A percentile compares a stretch with the other conserved stretches of the same genome.
These are phyloP conservation scores for Eupristina koningsbergeri DNA, from an alignment of 1,140 invertebrate species.

Conservation along the genomic window DNA sequence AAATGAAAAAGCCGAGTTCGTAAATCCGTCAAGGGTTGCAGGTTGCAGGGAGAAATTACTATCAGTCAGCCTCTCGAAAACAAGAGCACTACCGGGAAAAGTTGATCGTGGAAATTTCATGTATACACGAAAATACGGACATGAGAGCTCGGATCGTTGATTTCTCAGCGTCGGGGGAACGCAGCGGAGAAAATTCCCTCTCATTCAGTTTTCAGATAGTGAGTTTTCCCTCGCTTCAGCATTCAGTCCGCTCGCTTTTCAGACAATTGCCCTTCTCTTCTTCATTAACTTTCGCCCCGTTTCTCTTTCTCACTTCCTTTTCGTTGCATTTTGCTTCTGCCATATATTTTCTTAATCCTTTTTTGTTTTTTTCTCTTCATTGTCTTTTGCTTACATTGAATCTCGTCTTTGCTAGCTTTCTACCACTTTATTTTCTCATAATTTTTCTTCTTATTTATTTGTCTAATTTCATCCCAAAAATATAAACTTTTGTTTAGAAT, in stretches of 20 bases:
- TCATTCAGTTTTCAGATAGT: constrained; percentile 13
- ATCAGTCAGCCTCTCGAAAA: constrained; percentile 37
- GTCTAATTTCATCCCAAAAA: neutral
- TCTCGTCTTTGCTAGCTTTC: neutral
- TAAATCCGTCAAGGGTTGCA: neutral
- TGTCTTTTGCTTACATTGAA: neutral
- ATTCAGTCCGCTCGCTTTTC: constrained; percentile 36
- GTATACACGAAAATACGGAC: neutral
- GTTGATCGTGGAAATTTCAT: constrained; percentile 42
- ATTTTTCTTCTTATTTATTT: neutral
- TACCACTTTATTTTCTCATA: neutral
- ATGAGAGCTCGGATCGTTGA: neutral
- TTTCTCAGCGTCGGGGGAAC: constrained; percentile 32
- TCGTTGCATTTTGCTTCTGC: neutral
- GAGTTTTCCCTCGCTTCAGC: constrained; percentile 13
- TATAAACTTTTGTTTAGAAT: no score
- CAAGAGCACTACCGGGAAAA: constrained; percentile 22
- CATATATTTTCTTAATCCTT: neutral
- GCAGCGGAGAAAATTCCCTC: constrained; percentile 25
- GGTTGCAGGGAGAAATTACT: neutral
- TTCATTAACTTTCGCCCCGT: constrained; percentile 25
- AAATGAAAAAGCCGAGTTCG: neutral
- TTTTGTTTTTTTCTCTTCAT: neutral
- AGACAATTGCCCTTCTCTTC: constrained; percentile 45
- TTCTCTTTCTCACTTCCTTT: neutral